Conservation (phyloP, 2,888 invertebrate species). For the Epirrita christyi region DNA sequence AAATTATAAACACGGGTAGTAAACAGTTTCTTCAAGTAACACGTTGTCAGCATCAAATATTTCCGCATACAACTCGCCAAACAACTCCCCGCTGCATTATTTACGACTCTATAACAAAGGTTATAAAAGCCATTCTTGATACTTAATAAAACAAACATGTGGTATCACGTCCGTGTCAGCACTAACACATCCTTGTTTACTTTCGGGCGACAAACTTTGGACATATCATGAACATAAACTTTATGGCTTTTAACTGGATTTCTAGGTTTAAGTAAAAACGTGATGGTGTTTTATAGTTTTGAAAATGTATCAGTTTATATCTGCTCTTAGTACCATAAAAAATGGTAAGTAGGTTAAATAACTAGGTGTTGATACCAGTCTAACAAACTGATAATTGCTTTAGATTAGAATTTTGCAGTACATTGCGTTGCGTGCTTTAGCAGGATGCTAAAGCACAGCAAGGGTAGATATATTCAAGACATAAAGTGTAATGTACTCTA, state of each 20-base stretch:
- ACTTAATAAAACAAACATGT: conserved; percentile 27
- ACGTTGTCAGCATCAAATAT: conserved; percentile 46
- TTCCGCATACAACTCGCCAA: conserved; percentile 42
- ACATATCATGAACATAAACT: conserved; percentile 50
- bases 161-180: conserved; percentile 53
- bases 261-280: too few relatives aligned
- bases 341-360: too few relatives aligned
- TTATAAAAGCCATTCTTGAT: conserved; percentile 43
- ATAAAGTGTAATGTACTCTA: too few relatives aligned
- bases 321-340: too few relatives aligned
- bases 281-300: too few relatives aligned
- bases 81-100: conserved; percentile 25
- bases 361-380: too few relatives aligned
- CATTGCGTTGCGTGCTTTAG: too few relatives aligned
- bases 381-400: too few relatives aligned
- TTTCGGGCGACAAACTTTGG: conserved; percentile 57
- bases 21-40: conserved; percentile 18
- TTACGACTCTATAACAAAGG: conserved; percentile 30
- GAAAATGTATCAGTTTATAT: too few relatives aligned
- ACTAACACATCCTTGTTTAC: conserved; percentile 60
- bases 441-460: too few relatives aligned
- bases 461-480: too few relatives aligned
- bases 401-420: too few relatives aligned
- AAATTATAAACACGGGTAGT: conserved; percentile 6
- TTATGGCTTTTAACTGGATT: conserved; percentile 35